phyloP scores from a whole-genome alignment of 1,140 invertebrate genomes.

The Drosophila arizonae region DNA sequence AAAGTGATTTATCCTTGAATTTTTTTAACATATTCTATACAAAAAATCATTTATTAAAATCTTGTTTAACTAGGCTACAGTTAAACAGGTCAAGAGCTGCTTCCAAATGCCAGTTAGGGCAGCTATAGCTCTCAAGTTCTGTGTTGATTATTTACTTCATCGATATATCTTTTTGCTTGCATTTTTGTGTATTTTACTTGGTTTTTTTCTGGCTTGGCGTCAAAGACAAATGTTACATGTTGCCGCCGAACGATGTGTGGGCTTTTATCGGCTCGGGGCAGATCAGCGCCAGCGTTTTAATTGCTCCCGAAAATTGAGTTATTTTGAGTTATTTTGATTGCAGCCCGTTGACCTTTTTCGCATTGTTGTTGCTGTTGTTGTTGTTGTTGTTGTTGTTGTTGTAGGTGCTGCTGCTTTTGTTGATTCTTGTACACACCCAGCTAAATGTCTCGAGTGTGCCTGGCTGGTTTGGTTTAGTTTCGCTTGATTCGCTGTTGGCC shows the following conservation, averaged over 20 bases:
- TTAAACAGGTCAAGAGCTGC: too few species aligned
- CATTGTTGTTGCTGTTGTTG: slow-evolving; percentile 7
- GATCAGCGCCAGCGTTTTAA: slow-evolving; percentile 68
- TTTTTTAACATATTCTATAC: too few species aligned
- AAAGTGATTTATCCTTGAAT: too few species aligned
- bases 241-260: slow-evolving; percentile 65
- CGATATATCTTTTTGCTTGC: background rate
- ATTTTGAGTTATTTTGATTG: slow-evolving; percentile 77
- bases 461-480: slow-evolving; percentile 15
- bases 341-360: slow-evolving; percentile 75
- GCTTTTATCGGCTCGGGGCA: slow-evolving; percentile 45
- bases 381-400: slow-evolving; percentile 14
- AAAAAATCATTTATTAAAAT: too few species aligned
- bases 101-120: background rate
- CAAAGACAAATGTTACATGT: slow-evolving; percentile 59
- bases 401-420: background rate
- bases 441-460: slow-evolving; percentile 59
- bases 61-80: too few species aligned
- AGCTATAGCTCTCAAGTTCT: too few species aligned
- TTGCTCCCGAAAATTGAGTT: slow-evolving; percentile 80
- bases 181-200: background rate
- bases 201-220: slow-evolving; percentile 9
- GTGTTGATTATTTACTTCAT: background rate
- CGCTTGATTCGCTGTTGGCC: slow-evolving; percentile 1
- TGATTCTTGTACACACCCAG: slow-evolving; percentile 61